These are phyloP conservation scores for Entomobrya proxima DNA, from an alignment of 2,888 invertebrate genomes.

Conservation along the genomic window DNA sequence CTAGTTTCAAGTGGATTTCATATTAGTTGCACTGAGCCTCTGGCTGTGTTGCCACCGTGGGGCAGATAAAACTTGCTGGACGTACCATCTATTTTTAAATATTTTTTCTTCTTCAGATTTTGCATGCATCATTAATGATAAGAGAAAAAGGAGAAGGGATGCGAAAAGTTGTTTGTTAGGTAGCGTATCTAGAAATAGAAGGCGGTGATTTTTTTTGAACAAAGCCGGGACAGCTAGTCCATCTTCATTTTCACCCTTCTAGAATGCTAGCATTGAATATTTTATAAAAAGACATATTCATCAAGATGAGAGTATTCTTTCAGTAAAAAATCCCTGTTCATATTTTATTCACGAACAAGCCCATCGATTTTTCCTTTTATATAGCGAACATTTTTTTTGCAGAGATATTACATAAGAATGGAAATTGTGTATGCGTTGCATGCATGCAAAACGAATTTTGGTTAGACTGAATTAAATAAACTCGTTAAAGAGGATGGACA, in stretches of 20 bases:
- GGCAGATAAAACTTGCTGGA: too few relatives aligned
- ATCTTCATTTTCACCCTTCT: constrained; percentile 1
- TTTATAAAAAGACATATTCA: background rate
- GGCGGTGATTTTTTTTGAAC: too few relatives aligned
- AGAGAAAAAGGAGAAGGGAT: too few relatives aligned
- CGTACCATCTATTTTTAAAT: background rate
- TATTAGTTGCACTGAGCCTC: background rate
- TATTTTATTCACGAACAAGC: constrained; percentile 30
- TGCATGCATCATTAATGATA: too few relatives aligned
- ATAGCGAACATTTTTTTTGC: too few relatives aligned
- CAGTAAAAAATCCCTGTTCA: background rate
- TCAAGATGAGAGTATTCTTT: background rate
- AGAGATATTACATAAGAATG: too few relatives aligned
- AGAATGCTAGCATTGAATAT: background rate
- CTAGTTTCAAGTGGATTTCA: background rate
- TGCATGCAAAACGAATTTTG: background rate
- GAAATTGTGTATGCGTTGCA: too few relatives aligned
- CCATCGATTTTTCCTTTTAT: constrained; percentile 18
- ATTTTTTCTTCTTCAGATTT: too few relatives aligned
- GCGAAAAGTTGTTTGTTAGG: too few relatives aligned
- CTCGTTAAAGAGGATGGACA: background rate
- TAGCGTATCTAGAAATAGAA: too few relatives aligned
- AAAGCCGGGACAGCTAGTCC: too few relatives aligned
- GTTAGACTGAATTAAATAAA: background rate
- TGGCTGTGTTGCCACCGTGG: background rate